Percentiles rank a stretch among this genome's conserved stretches.
Evolutionary conservation across 1,140 invertebrate species (phyloP).

Genomic region (Hyles euphorbiae): DNA sequence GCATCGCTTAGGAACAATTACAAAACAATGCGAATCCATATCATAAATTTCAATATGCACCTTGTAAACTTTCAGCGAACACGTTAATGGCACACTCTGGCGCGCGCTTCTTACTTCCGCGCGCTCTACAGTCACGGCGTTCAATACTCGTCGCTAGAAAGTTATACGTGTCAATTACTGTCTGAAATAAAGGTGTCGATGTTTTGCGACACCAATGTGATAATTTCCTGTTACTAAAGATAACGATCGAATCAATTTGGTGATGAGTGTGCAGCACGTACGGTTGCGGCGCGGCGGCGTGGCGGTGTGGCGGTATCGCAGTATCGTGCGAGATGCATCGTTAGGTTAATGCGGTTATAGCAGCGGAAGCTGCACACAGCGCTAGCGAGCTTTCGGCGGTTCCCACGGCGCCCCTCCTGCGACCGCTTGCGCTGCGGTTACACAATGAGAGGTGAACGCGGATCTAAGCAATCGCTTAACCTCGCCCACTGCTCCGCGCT

Average conservation of each 20-base stretch:
- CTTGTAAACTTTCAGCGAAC: constrained; percentile 45
- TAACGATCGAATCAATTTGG: constrained; percentile 60
- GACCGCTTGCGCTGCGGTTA: constrained; percentile 38
- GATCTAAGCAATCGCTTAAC: constrained; percentile 74
- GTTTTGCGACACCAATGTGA: constrained; percentile 25
- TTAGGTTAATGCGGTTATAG: constrained; percentile 61
- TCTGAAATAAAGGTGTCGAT: constrained; percentile 17
- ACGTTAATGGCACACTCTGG: no score
- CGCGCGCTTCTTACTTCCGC: no score
- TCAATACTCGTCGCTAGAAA: constrained; percentile 9
- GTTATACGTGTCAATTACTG: constrained; percentile 10
- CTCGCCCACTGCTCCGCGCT: constrained; percentile 71
- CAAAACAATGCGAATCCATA: constrained; percentile 70
- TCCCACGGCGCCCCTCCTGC: constrained; percentile 61
- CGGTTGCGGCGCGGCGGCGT: constrained; percentile 18
- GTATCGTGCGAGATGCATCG: constrained; percentile 61
- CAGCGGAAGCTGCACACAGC: constrained; percentile 66
- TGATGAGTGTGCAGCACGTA: constrained; percentile 35
- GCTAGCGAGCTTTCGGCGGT: constrained; percentile 69
- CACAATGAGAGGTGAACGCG: constrained; percentile 73
- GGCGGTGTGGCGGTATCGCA: no score
- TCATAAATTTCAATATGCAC: constrained; percentile 60
- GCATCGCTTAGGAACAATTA: constrained; percentile 63
- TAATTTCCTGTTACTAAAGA: constrained; percentile 61
- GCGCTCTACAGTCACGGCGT: not conserved